A percentile compares a stretch with the other conserved stretches of the same genome.
Conservation (phyloP, 2,888 invertebrate species). For the Melipona beecheii region DNA sequence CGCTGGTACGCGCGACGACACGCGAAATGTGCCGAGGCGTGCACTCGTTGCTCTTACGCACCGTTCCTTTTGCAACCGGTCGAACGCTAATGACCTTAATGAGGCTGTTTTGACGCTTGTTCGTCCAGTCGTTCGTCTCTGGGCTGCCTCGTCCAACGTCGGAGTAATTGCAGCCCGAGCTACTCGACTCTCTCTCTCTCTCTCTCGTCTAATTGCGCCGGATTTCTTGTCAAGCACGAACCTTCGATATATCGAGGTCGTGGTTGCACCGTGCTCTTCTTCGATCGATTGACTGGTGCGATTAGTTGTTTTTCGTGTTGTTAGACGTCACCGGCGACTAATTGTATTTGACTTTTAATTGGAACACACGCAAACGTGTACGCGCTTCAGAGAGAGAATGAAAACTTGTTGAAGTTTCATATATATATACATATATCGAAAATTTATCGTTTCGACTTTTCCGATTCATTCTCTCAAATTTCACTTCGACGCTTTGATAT, state of each 20-base stretch:
- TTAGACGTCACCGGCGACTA: neutral
- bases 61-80: conserved; percentile 62
- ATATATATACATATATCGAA: no score
- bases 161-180: conserved; percentile 75
- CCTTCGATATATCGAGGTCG: conserved; percentile 73
- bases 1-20: neutral
- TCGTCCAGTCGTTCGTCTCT: conserved; percentile 54
- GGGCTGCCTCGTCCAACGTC: conserved; percentile 42
- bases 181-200: conserved; percentile 48
- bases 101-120: conserved; percentile 77
- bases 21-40: conserved; percentile 50
- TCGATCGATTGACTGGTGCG: conserved; percentile 26
- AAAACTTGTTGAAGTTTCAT: no score
- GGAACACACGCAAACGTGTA: no score
- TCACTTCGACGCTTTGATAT: neutral
- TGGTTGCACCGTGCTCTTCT: conserved; percentile 49
- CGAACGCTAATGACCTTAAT: conserved; percentile 77
- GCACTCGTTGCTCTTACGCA: conserved; percentile 59
- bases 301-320: neutral
- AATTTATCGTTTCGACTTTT: neutral
- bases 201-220: conserved; percentile 75
- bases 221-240: conserved; percentile 78
- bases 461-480: neutral
- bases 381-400: no score
- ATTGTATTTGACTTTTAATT: neutral